phyloP scores from a whole-genome alignment of 2,113 vertebrate genomes.

The Esox niger region DNA sequence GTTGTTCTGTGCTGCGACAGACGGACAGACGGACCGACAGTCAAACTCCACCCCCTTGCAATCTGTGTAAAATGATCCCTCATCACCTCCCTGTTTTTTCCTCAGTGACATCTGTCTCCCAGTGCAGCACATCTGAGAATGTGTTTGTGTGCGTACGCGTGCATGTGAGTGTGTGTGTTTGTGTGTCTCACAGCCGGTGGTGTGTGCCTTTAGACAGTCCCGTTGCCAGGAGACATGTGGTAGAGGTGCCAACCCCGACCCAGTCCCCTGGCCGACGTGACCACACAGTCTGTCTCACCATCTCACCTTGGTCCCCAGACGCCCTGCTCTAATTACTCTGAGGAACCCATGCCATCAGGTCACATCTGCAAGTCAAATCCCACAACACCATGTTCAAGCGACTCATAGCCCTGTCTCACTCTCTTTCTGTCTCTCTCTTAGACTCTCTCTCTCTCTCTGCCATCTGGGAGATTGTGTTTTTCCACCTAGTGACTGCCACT shows the following conservation, averaged over 20 bases:
- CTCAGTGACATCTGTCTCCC: constrained; percentile 55
- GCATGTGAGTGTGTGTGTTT: neutral
- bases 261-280: constrained; percentile 12
- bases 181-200: constrained; percentile 35
- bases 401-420: no score
- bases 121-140: constrained; percentile 58
- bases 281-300: neutral
- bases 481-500: neutral
- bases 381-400: neutral
- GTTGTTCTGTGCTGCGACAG: neutral
- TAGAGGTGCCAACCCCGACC: constrained; percentile 41
- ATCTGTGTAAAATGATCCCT: constrained; percentile 29
- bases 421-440: no score
- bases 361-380: neutral
- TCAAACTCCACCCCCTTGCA: constrained; percentile 23
- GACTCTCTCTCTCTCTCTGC: neutral
- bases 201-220: constrained; percentile 42
- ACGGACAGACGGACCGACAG: constrained; percentile 9
- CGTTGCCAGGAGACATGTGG: constrained; percentile 42
- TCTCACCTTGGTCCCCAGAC: constrained; percentile 3
- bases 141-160: neutral
- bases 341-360: constrained; percentile 5
- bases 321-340: constrained; percentile 6
- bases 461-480: constrained; percentile 6
- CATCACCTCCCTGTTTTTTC: constrained; percentile 12